A percentile compares a stretch with the other conserved stretches of the same genome.
These are phyloP conservation scores for Adelges cooleyi DNA, from an alignment of 1,140 invertebrate genomes.

Conservation along the genomic window DNA sequence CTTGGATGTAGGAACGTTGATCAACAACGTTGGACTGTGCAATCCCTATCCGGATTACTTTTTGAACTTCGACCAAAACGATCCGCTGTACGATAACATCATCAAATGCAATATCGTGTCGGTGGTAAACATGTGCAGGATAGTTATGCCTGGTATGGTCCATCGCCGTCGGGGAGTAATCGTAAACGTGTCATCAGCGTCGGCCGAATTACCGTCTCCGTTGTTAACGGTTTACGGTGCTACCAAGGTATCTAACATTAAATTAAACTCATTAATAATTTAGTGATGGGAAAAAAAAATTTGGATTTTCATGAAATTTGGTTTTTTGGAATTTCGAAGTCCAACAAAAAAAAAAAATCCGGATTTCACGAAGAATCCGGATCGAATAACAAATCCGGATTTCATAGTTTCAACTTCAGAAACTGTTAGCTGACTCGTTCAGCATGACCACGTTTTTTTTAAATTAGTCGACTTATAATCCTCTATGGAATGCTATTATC, in stretches of 20 bases:
- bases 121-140: constrained; percentile 50
- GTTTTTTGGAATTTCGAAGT: too few relatives aligned
- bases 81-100: constrained; percentile 38
- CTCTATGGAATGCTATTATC: too few relatives aligned
- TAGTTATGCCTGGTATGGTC: constrained; percentile 82
- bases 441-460: too few relatives aligned
- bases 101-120: constrained; percentile 50
- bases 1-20: constrained; percentile 77
- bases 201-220: constrained; percentile 66
- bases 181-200: constrained; percentile 82
- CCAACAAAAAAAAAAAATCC: too few relatives aligned
- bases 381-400: too few relatives aligned
- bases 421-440: too few relatives aligned
- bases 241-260: constrained; percentile 60
- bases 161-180: constrained; percentile 82
- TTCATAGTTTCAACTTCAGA: too few relatives aligned
- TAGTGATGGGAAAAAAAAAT: too few relatives aligned
- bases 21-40: constrained; percentile 93
- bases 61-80: constrained; percentile 50
- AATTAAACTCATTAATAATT: too few relatives aligned
- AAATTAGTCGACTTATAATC: too few relatives aligned
- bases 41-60: constrained; percentile 81
- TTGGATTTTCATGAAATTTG: too few relatives aligned
- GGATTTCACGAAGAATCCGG: too few relatives aligned
- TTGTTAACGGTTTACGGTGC: constrained; percentile 78